Evolutionary conservation across 2,113 vertebrate species (phyloP).

Genomic region (Eolophus roseicapilla): DNA sequence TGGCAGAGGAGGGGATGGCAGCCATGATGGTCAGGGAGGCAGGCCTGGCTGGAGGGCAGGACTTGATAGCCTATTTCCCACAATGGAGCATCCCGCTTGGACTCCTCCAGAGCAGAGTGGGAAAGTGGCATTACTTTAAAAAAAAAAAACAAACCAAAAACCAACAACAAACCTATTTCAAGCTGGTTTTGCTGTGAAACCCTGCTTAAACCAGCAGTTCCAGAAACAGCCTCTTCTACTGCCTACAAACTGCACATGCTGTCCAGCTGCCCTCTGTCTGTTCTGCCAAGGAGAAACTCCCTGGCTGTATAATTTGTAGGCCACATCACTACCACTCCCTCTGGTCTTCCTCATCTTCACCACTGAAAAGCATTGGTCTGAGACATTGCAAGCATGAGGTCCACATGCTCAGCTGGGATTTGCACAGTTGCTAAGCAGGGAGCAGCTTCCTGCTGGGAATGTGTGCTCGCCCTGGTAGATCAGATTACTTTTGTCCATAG

Average conservation of each 20-base stretch:
- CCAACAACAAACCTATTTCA: neutral
- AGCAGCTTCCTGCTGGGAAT: neutral
- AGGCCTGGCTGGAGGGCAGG: neutral
- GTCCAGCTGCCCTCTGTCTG: neutral
- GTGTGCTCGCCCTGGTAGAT: fast-evolving
- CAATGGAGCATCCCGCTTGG: fast-evolving
- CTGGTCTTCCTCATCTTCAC: neutral
- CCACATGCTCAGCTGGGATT: fast-evolving
- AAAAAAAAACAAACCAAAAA: neutral
- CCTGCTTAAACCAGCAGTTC: neutral
- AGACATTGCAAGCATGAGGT: neutral
- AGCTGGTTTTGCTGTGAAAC: neutral
- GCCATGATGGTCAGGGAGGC: neutral
- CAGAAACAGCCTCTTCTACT: neutral
- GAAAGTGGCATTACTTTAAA: neutral
- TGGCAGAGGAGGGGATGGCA: fast-evolving
- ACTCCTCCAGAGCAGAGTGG: neutral
- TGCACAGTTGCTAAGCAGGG: neutral
- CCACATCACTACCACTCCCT: neutral
- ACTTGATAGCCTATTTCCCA: neutral
- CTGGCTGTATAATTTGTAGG: neutral
- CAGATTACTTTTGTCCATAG: neutral
- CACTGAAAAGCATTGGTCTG: neutral
- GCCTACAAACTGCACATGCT: neutral
- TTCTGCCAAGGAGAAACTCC: neutral